These are phyloP conservation scores for Caenorhabditis sp. DNA, from an alignment of 2,888 invertebrate species.

Conservation along the genomic window DNA sequence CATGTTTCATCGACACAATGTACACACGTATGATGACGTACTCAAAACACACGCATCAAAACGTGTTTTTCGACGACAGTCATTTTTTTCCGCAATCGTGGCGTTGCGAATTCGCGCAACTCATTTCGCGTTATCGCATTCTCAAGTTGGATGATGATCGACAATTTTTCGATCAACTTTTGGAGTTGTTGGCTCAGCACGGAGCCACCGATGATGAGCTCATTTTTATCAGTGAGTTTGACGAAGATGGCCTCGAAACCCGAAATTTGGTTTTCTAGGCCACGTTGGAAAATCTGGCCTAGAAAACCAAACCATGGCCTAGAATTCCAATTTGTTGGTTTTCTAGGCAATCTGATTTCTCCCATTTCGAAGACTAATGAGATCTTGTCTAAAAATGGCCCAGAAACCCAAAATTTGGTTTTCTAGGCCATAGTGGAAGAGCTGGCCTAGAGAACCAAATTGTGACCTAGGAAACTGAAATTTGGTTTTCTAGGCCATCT, in stretches of 20 bases:
- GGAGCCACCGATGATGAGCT: not conserved
- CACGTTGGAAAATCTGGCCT: not conserved
- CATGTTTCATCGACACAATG: constrained; percentile 51
- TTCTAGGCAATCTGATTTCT: no score
- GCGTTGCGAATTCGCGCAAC: constrained; percentile 28
- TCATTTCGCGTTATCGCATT: constrained; percentile 21
- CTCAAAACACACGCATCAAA: constrained; percentile 8
- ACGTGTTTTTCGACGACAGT: constrained; percentile 39
- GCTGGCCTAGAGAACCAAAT: no score
- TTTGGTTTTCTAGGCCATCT: no score
- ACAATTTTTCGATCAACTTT: constrained; percentile 9
- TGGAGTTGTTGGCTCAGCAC: constrained; percentile 7
- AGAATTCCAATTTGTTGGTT: no score
- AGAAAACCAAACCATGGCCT: no score
- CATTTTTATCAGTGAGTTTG: constrained; percentile 22
- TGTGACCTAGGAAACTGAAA: no score
- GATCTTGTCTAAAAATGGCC: no score
- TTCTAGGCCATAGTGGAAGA: no score
- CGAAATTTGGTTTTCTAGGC: not conserved
- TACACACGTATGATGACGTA: constrained; percentile 31
- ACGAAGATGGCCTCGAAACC: no score
- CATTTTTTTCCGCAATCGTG: constrained; percentile 60
- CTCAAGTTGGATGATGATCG: constrained; percentile 19
- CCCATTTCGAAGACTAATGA: no score
- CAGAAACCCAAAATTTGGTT: no score